A percentile compares a stretch with the other conserved stretches of the same genome.
Conservation (phyloP, 2,113 vertebrate species). For the Ptilonorhynchus violaceus region DNA sequence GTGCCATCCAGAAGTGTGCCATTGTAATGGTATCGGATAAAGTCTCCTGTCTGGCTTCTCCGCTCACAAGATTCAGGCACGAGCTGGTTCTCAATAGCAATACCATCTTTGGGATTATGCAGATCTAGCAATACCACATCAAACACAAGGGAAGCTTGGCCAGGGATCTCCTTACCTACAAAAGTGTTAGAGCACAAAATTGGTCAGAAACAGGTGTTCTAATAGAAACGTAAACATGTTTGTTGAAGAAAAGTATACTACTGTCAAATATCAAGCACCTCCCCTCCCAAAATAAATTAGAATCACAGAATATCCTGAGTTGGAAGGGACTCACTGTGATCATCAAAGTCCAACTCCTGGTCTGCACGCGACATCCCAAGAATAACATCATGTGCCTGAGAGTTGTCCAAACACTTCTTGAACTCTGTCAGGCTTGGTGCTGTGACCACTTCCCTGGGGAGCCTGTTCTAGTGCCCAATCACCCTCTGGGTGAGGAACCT, state of each 20-base stretch:
- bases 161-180: constrained; percentile 93
- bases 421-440: neutral
- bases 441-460: neutral
- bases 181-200: neutral
- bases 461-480: neutral
- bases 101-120: constrained; percentile 92
- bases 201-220: neutral
- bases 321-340: neutral
- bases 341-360: neutral
- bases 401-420: neutral
- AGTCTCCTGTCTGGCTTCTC: constrained; percentile 84
- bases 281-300: neutral
- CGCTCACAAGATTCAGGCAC: constrained; percentile 83
- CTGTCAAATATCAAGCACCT: neutral
- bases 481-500: neutral
- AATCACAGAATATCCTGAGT: neutral
- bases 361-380: neutral
- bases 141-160: constrained; percentile 93
- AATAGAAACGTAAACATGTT: neutral
- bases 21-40: constrained; percentile 95
- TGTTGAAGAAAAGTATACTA: neutral
- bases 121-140: constrained; percentile 92
- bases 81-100: constrained; percentile 79
- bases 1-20: constrained; percentile 93
- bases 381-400: neutral